phyloP scores from a whole-genome alignment of 2,797 vertebrate species.

The Coreius guichenoti region DNA sequence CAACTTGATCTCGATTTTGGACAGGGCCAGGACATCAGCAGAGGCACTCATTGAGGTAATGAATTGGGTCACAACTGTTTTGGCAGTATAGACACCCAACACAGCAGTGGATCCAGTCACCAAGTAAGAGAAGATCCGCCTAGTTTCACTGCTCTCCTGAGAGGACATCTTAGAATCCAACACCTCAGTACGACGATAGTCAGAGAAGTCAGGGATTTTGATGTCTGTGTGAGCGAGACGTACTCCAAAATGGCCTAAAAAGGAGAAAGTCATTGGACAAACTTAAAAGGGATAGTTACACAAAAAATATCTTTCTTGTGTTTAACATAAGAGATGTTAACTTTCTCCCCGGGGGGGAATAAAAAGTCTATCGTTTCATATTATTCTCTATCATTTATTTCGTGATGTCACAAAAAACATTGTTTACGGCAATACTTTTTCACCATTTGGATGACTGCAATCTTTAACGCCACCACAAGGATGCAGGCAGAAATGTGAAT shows the following conservation, averaged over 20 bases:
- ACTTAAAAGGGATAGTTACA: neutral
- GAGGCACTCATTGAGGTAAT: slow-evolving; percentile 89
- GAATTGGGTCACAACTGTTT: slow-evolving; percentile 86
- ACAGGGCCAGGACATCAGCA: slow-evolving; percentile 89
- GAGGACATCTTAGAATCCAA: slow-evolving; percentile 79
- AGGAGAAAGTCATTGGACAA: neutral
- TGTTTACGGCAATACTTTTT: no score
- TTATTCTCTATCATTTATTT: no score
- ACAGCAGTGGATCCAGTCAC: slow-evolving; percentile 81
- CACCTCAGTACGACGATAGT: slow-evolving; percentile 84
- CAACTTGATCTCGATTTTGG: slow-evolving; percentile 90
- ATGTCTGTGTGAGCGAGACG: slow-evolving; percentile 86
- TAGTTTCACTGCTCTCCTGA: slow-evolving; percentile 79
- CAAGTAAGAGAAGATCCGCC: slow-evolving; percentile 88
- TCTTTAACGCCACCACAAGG: no score
- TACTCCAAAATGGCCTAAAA: slow-evolving; percentile 62
- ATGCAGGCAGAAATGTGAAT: no score
- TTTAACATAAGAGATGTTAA: neutral
- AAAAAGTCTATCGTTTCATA: no score
- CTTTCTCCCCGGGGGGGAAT: no score
- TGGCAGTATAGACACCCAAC: slow-evolving; percentile 81
- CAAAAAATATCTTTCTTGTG: no score
- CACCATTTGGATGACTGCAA: no score
- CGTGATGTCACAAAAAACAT: no score
- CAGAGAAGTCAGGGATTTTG: slow-evolving; percentile 85